phyloP scores from a whole-genome alignment of 35 echinoderm and acorn worm species.

The Ophioderma brevispina region DNA sequence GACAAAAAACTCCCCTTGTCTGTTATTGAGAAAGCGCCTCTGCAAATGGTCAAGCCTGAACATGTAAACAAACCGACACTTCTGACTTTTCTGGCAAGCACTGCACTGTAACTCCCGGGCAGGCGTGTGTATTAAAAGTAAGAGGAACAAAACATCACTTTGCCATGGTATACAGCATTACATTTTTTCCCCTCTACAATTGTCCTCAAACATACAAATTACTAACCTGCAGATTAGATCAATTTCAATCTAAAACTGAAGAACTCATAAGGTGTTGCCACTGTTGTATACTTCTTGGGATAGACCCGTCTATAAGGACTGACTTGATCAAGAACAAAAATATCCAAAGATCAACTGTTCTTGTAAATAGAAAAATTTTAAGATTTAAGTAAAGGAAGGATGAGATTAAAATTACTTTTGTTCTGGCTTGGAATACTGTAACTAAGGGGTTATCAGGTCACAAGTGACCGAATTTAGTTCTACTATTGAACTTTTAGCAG shows the following conservation, averaged over 20 bases:
- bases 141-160: background rate
- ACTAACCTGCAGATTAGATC: background rate
- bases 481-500: too few species aligned
- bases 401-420: too few species aligned
- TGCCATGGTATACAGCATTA: background rate
- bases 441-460: too few species aligned
- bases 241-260: background rate
- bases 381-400: too few species aligned
- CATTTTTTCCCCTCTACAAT: background rate
- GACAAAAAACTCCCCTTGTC: background rate
- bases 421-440: too few species aligned
- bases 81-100: background rate
- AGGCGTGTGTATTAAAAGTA: background rate
- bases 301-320: background rate
- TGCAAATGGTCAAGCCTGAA: background rate
- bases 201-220: background rate
- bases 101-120: background rate
- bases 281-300: background rate
- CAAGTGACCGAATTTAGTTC: too few species aligned
- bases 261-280: background rate
- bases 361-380: background rate
- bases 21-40: constrained; percentile 3
- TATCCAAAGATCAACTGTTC: background rate
- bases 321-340: background rate
- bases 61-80: constrained; percentile 2